Evolutionary conservation across 2,888 invertebrate genomes (phyloP).

Genomic region (Acheta domesticus): DNA sequence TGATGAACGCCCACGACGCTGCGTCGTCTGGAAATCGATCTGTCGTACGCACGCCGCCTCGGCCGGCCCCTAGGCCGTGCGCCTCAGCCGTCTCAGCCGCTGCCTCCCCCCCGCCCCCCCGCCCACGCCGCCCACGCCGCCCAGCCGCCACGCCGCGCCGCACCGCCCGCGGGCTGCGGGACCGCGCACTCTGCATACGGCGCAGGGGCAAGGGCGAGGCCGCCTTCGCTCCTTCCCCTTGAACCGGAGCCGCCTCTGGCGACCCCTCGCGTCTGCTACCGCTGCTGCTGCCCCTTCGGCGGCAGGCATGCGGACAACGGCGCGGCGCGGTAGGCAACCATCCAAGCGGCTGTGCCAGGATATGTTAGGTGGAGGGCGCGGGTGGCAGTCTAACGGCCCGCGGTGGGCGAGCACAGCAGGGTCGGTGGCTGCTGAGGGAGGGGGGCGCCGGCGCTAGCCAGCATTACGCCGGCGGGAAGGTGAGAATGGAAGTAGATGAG

Average conservation of each 20-base stretch:
- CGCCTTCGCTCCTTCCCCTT: constrained; percentile 1
- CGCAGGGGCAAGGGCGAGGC: not conserved
- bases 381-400: not conserved
- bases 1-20: not conserved
- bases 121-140: not conserved
- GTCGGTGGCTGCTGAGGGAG: not conserved
- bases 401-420: not conserved
- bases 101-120: not conserved
- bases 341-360: not conserved
- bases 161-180: not conserved
- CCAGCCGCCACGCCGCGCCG: too few species aligned
- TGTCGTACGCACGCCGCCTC: not conserved
- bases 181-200: not conserved
- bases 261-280: constrained; percentile 1
- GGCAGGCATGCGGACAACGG: not conserved
- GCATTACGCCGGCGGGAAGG: too few species aligned
- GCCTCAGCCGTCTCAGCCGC: not conserved
- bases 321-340: constrained; percentile 1
- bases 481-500: too few species aligned
- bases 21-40: not conserved
- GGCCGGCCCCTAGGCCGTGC: not conserved
- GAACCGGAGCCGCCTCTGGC: not conserved
- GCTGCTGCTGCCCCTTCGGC: not conserved
- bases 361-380: constrained; percentile 7
- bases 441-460: not conserved